Conservation (phyloP, 2,888 invertebrate genomes). For the Aleiodes alternator region DNA sequence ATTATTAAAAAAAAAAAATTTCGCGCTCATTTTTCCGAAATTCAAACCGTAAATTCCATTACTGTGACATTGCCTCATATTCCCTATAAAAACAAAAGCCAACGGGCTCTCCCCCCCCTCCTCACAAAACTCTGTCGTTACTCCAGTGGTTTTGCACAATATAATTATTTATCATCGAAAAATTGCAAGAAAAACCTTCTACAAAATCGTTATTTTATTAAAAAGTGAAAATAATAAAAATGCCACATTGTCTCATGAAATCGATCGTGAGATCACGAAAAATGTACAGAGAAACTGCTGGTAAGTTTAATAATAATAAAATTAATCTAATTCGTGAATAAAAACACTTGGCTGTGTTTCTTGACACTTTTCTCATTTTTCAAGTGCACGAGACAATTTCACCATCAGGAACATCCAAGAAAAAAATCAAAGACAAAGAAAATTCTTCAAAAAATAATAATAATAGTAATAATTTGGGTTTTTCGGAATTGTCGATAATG, state of each 20-base stretch:
- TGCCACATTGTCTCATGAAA: conserved; percentile 70
- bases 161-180: neutral
- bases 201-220: neutral
- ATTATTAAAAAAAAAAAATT: too few species aligned
- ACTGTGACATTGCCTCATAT: conserved; percentile 3
- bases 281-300: conserved; percentile 54
- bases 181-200: neutral
- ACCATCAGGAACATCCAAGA: conserved; percentile 43
- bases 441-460: conserved; percentile 54
- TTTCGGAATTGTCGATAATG: conserved; percentile 68
- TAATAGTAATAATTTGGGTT: conserved; percentile 62
- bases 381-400: neutral
- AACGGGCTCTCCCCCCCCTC: neutral
- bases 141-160: conserved; percentile 22
- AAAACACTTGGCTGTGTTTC: neutral
- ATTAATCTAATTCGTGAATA: neutral
- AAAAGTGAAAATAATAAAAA: conserved; percentile 45
- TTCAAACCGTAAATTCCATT: too few species aligned
- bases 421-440: conserved; percentile 60
- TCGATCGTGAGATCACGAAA: conserved; percentile 65
- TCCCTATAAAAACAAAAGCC: conserved; percentile 26
- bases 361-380: neutral
- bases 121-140: neutral
- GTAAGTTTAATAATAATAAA: conserved; percentile 51
- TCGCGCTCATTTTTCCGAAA: too few species aligned